phyloP scores from a whole-genome alignment of 2,888 invertebrate genomes.

The Eudasyphora cyanicolor region DNA sequence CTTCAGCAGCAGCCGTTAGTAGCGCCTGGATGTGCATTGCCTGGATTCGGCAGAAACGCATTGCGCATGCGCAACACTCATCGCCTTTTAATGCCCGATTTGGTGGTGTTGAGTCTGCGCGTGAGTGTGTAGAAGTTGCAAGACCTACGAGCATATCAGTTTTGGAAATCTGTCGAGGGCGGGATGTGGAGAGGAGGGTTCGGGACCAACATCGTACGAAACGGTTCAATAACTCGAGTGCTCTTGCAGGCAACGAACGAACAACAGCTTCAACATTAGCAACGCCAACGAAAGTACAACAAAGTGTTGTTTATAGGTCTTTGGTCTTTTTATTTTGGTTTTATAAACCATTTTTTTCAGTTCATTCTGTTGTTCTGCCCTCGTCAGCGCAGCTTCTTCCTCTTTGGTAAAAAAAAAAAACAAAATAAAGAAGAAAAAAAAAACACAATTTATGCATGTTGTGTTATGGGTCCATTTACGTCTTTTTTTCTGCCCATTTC shows the following conservation, averaged over 20 bases:
- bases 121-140: slow-evolving; percentile 19
- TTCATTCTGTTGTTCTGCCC: neutral
- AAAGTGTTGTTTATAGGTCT: slow-evolving; percentile 24
- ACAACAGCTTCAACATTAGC: neutral
- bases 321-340: slow-evolving; percentile 16
- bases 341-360: slow-evolving; percentile 19
- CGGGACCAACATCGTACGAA: neutral
- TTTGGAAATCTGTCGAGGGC: neutral
- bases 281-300: neutral
- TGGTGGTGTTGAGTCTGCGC: neutral
- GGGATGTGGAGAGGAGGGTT: neutral
- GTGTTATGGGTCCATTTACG: slow-evolving; percentile 37
- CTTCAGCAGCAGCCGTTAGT: neutral
- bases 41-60: neutral
- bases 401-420: neutral
- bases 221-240: slow-evolving; percentile 7
- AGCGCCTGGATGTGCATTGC: neutral
- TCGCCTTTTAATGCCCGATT: slow-evolving; percentile 1
- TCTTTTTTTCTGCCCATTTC: neutral
- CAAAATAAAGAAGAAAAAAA: neutral
- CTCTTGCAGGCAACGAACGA: neutral
- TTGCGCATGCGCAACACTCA: slow-evolving; percentile 16
- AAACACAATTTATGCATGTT: slow-evolving; percentile 38
- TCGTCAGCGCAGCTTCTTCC: neutral
- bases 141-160: slow-evolving; percentile 23